Evolutionary conservation across 2,888 invertebrate genomes (phyloP).

Genomic region (Apeira syringaria): DNA sequence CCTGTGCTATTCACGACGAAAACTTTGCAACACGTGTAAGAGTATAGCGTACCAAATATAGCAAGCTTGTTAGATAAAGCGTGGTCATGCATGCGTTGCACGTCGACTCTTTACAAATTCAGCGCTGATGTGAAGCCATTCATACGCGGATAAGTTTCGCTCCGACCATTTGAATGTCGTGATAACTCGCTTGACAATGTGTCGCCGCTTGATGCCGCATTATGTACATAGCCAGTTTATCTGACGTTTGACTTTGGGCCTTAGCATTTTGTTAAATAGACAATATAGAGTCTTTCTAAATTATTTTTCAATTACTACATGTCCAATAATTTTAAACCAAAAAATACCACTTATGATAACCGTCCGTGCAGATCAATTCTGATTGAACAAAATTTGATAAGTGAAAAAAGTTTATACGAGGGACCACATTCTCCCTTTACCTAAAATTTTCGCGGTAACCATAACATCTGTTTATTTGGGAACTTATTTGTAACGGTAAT

Average conservation of each 20-base stretch:
- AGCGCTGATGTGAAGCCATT: constrained; percentile 71
- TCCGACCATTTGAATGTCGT: constrained; percentile 62
- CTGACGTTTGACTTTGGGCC: constrained; percentile 6
- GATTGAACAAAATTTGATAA: no score
- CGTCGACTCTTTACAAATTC: constrained; percentile 81
- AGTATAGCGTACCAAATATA: constrained; percentile 28
- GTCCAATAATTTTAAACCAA: no score
- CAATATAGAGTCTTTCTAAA: no score
- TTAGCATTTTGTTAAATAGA: no score
- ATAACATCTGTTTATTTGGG: no score
- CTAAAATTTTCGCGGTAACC: no score
- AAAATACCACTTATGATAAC: no score
- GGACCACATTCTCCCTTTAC: no score
- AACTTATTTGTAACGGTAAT: no score
- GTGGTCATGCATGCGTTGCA: constrained; percentile 70
- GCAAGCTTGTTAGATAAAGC: constrained; percentile 61
- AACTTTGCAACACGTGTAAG: constrained; percentile 54
- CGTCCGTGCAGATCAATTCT: no score
- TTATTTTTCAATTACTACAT: no score
- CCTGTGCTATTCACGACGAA: constrained; percentile 51
- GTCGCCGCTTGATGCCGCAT: constrained; percentile 59
- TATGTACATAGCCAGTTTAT: constrained; percentile 23
- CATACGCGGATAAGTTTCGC: constrained; percentile 72
- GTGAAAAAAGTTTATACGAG: no score
- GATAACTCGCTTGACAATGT: constrained; percentile 70